Percentiles rank a stretch among this genome's conserved stretches.
These are phyloP conservation scores for Calliopsis andreniformis DNA, from an alignment of 1,140 invertebrate genomes.

Conservation along the genomic window DNA sequence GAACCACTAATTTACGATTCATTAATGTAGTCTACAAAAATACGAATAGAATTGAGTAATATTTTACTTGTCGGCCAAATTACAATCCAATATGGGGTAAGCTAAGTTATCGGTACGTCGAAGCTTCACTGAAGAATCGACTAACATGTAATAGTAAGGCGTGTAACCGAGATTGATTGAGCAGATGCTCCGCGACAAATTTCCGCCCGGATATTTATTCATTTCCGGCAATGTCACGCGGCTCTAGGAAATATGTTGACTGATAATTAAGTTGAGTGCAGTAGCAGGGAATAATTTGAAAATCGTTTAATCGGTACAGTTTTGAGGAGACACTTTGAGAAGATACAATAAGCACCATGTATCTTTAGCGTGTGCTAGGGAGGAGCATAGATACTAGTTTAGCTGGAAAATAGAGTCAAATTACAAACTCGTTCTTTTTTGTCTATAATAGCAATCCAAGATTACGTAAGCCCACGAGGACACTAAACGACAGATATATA, in stretches of 20 bases:
- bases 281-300: not conserved
- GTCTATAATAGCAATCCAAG: not conserved
- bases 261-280: constrained; percentile 31
- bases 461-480: not conserved
- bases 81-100: not conserved
- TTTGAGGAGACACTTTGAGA: not conserved
- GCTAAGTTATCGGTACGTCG: not conserved
- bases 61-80: too few species aligned
- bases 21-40: too few species aligned
- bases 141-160: not conserved
- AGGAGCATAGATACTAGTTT: not conserved
- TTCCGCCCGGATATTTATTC: constrained; percentile 64
- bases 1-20: too few species aligned
- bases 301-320: not conserved
- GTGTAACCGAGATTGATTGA: constrained; percentile 20
- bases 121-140: too few species aligned
- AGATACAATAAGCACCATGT: not conserved
- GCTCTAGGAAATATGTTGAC: not conserved
- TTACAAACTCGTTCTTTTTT: too few species aligned
- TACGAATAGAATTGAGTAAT: too few species aligned
- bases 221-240: constrained; percentile 50
- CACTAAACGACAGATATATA: not conserved
- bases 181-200: constrained; percentile 25
- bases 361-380: too few species aligned
- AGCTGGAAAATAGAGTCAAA: too few species aligned